Percentiles rank a stretch among this genome's conserved stretches.
These are phyloP conservation scores for Drosophila nikananu DNA, from an alignment of 1,140 invertebrate genomes.

Conservation along the genomic window DNA sequence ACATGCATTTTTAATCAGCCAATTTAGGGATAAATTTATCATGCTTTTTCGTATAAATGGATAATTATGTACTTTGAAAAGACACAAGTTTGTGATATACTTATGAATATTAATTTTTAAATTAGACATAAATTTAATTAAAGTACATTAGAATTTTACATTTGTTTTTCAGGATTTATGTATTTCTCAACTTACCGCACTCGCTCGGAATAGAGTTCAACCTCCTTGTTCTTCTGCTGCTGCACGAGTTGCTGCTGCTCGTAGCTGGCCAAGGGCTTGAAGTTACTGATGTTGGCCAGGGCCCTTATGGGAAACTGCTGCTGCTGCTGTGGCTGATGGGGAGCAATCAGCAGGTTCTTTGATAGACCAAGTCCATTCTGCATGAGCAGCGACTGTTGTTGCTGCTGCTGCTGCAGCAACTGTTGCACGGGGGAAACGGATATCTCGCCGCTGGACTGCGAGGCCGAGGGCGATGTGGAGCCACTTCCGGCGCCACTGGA, in stretches of 20 bases:
- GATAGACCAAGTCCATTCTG: conserved; percentile 50
- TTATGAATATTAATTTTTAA: not conserved
- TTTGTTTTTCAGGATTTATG: not conserved
- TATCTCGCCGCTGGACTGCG: conserved; percentile 89
- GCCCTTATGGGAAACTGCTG: conserved; percentile 49
- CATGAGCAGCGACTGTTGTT: conserved; percentile 59
- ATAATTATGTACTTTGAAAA: too few relatives aligned
- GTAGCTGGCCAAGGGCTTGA: conserved; percentile 86
- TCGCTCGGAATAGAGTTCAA: conserved; percentile 92
- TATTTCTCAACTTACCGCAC: conserved; percentile 88
- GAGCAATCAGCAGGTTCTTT: conserved; percentile 54
- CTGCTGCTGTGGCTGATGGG: conserved; percentile 12
- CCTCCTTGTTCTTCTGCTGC: conserved; percentile 87
- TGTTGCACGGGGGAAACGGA: conserved; percentile 90
- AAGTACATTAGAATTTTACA: too few relatives aligned
- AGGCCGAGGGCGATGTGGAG: conserved; percentile 89
- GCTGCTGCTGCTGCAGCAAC: conserved; percentile 41
- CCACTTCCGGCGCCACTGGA: conserved; percentile 87
- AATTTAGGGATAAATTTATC: not conserved
- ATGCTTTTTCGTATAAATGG: too few relatives aligned
- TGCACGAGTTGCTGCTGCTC: conserved; percentile 86
- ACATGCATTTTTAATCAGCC: not conserved
- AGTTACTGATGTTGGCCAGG: conserved; percentile 70
- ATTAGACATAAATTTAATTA: not conserved
- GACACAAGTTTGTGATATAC: too few relatives aligned